phyloP scores from a whole-genome alignment of 2,113 vertebrate species.

The Loxodonta africana region DNA sequence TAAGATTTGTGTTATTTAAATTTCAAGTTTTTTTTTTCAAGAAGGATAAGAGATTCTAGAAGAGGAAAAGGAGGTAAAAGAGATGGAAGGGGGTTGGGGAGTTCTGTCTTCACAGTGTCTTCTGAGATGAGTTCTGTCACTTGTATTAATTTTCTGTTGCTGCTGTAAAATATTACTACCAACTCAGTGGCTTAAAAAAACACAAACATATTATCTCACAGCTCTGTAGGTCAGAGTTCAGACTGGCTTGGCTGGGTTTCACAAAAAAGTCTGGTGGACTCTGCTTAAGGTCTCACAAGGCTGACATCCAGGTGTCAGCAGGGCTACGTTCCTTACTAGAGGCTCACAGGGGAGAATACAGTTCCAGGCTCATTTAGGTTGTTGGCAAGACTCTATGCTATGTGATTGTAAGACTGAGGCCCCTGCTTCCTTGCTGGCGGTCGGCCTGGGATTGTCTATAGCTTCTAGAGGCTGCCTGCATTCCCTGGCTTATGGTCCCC shows the following conservation, averaged over 20 bases:
- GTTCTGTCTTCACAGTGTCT: background rate
- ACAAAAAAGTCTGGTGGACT: background rate
- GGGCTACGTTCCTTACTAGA: background rate
- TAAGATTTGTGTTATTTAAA: background rate
- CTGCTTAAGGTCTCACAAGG: background rate
- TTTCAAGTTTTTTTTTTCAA: background rate
- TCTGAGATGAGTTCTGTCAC: background rate
- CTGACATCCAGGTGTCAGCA: background rate
- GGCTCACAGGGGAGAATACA: background rate
- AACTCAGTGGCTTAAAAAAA: background rate
- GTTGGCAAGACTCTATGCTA: background rate
- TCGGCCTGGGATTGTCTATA: background rate
- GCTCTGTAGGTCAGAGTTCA: background rate
- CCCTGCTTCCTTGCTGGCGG: background rate
- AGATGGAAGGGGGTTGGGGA: background rate
- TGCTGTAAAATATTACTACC: background rate
- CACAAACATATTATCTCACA: background rate
- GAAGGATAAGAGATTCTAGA: background rate
- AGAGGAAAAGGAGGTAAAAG: background rate
- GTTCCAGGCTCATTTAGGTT: background rate
- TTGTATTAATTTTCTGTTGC: conserved; percentile 1
- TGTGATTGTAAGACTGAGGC: background rate
- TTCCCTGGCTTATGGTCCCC: background rate
- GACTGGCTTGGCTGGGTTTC: background rate
- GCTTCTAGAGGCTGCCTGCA: background rate